Evolutionary conservation across 23 tunicate genomes (phyloP), one percentile per base, ranked within the genome.

Genomic region (Trididemnum clinides): DNA sequence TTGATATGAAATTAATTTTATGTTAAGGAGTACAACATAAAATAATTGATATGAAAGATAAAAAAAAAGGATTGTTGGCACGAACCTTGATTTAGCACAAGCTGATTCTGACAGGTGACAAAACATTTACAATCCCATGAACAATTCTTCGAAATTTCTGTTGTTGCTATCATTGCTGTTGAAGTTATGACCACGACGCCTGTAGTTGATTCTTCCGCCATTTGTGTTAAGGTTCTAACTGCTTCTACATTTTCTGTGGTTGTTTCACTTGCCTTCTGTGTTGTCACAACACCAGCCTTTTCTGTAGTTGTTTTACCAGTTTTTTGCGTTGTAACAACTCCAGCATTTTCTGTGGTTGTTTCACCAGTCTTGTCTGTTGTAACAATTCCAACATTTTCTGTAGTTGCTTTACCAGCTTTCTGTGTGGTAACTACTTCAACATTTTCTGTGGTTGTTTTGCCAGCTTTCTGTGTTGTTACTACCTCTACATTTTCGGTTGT

Each of bases 51-150:
- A n/a, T n/a, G n/a, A n/a, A n/a, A n/a, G n/a, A n/a, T n/a, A n/a
- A n/a, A n/a, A n/a, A n/a, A 44, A 44, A 44, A 44, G 54, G 19
- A 19, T 10, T 20, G 51, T 28, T 71, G 4, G 21, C 5, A 69
- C 37, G 84, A 33, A 91, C 96, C 90, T 91, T 75, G 78, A 0
- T 26, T 74, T 22, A 91, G 84, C 0, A 90, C 38, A 22, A 77
- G 28, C 49, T 93, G 93, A 38, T 93, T 82, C 30, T 78, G 72
- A 54, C 98, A 93, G 25, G 87, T 84, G 20, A 93, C 90, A 38
- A 58, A 93, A 44, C 98, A 93, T 62, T 84, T 93, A 78, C 98
- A 93, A 33, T 93, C 98, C 90, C 90, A 86, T 1, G 92, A 84
- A 58, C 98, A 93, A 35, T 35, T 86, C 30, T 33, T 34, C 7